Conservation (phyloP, 2,797 vertebrate species). For the Perdix hodgsoniae region DNA sequence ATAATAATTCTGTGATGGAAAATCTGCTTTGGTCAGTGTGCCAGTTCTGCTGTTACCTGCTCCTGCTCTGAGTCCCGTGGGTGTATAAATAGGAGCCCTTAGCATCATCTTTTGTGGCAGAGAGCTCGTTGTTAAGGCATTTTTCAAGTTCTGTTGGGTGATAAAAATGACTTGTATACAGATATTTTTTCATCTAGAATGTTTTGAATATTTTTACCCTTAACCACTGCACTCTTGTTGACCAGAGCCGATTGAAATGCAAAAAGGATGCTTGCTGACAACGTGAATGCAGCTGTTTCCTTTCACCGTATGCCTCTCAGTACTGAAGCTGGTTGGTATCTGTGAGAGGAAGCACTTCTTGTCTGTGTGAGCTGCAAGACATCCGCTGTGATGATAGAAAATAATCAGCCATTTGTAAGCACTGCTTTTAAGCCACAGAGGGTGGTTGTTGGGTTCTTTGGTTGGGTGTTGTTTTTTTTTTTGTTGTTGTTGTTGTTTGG, state of each 20-base stretch:
- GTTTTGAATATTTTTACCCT: background rate
- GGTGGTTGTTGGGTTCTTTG: background rate
- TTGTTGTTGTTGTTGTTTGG: too few relatives aligned
- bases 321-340: background rate
- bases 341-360: background rate
- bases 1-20: background rate
- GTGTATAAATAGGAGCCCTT: background rate
- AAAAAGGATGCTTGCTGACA: background rate
- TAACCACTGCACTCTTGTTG: background rate
- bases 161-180: background rate
- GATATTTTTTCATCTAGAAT: background rate
- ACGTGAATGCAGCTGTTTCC: background rate
- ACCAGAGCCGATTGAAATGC: background rate
- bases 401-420: background rate
- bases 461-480: too few relatives aligned
- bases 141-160: background rate
- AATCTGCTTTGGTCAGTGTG: background rate
- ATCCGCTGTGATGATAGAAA: background rate
- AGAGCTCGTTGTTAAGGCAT: background rate
- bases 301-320: fast-evolving
- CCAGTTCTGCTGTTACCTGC: background rate
- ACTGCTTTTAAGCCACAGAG: background rate
- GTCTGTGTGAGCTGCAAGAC: background rate
- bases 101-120: background rate
- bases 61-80: background rate